phyloP scores from a whole-genome alignment of 2,797 vertebrate genomes.

The Alcedo quadribrachys region DNA sequence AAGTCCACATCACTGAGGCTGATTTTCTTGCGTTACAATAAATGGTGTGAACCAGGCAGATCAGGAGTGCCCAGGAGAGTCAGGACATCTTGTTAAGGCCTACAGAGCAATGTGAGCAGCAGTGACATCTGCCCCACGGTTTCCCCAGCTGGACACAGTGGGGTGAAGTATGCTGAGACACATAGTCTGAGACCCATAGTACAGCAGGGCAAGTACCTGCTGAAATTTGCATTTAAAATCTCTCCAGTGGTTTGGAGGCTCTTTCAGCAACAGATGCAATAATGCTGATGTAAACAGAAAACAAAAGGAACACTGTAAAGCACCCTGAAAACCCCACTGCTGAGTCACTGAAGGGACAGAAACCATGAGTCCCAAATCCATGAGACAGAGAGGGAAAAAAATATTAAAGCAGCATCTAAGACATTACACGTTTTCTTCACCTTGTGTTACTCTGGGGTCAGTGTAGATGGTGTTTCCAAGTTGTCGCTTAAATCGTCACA shows the following conservation, averaged over 20 bases:
- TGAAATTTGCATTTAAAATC: not conserved
- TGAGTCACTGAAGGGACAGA: not conserved
- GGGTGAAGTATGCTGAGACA: not conserved
- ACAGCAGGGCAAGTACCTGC: accelerated
- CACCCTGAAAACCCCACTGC: not conserved
- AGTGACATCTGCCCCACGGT: not conserved
- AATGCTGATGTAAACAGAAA: not conserved
- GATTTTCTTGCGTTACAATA: not conserved
- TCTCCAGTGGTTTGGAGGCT: not conserved
- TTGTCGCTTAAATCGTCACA: not conserved
- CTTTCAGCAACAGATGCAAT: not conserved
- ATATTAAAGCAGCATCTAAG: not conserved
- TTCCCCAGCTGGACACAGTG: not conserved
- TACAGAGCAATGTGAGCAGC: not conserved
- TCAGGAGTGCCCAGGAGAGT: not conserved
- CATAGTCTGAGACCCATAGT: too few relatives aligned
- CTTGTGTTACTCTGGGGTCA: accelerated
- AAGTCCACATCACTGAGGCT: accelerated
- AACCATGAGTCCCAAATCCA: not conserved
- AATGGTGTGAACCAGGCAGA: not conserved
- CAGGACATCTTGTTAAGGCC: not conserved
- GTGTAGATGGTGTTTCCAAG: not conserved
- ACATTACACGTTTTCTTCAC: not conserved
- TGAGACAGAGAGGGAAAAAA: not conserved
- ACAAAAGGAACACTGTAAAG: not conserved